These are phyloP conservation scores for Anoplolepis gracilipes DNA, from an alignment of 1,140 invertebrate genomes.

Conservation along the genomic window DNA sequence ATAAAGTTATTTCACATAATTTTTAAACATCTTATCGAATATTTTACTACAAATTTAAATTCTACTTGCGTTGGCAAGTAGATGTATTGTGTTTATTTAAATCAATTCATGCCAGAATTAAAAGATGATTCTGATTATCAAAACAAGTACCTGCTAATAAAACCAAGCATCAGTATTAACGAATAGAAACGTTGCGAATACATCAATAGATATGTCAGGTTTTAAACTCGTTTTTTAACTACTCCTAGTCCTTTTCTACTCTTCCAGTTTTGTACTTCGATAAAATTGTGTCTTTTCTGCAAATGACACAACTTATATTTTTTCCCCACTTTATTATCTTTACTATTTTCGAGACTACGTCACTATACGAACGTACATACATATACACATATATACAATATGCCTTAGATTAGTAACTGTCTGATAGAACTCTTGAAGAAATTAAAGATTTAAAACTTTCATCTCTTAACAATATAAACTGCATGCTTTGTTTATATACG, in stretches of 20 bases:
- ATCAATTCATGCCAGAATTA: constrained; percentile 4
- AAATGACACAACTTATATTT: constrained; percentile 15
- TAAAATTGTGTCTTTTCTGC: constrained; percentile 15
- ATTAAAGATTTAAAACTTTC: background rate
- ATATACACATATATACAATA: background rate
- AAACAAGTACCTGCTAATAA: constrained; percentile 37
- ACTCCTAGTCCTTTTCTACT: constrained; percentile 70
- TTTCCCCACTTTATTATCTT: constrained; percentile 15
- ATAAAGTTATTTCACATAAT: no score
- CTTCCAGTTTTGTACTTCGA: constrained; percentile 77
- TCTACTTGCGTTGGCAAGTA: background rate
- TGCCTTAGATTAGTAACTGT: background rate
- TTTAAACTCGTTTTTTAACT: constrained; percentile 32
- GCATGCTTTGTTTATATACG: background rate
- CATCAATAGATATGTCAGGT: background rate
- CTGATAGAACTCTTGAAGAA: background rate
- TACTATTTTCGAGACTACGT: constrained; percentile 8
- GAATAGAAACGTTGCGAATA: background rate
- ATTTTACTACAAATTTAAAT: background rate
- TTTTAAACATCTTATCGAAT: no score
- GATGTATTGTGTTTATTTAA: background rate
- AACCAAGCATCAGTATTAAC: constrained; percentile 31
- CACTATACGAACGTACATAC: background rate
- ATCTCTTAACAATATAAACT: background rate
- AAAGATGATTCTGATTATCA: background rate